Evolutionary conservation across 2,888 invertebrate genomes (phyloP).

Genomic region (Muschampia plurimacula): DNA sequence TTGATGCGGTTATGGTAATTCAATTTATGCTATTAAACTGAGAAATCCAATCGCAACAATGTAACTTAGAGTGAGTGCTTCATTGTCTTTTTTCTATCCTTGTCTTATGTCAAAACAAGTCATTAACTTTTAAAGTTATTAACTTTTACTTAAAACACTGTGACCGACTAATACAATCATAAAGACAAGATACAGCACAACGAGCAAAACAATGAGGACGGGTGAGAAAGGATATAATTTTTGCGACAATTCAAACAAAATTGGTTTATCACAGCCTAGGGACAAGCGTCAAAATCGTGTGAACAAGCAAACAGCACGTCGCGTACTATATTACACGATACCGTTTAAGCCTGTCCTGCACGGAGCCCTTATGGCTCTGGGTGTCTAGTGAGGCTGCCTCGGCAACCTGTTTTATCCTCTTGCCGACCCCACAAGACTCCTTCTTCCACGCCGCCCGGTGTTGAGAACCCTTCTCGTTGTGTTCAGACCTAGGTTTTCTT

Average conservation of each 20-base stretch:
- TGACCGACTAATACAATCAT: too few relatives aligned
- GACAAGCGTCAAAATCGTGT: conserved; percentile 23
- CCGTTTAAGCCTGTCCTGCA: conserved; percentile 79
- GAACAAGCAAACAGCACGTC: conserved; percentile 26
- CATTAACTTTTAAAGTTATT: too few relatives aligned
- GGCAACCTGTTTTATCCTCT: conserved; percentile 68
- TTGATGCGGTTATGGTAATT: too few relatives aligned
- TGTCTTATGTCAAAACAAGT: too few relatives aligned
- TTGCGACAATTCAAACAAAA: neutral
- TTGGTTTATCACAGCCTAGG: conserved; percentile 21
- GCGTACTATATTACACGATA: conserved; percentile 51
- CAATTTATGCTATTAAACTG: too few relatives aligned
- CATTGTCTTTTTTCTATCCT: too few relatives aligned
- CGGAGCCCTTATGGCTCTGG: conserved; percentile 57
- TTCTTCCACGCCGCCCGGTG: conserved; percentile 66
- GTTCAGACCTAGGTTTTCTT: conserved; percentile 76
- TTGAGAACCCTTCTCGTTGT: conserved; percentile 31
- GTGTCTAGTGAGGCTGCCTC: conserved; percentile 70
- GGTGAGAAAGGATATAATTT: neutral
- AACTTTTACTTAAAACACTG: too few relatives aligned
- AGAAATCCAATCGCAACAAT: too few relatives aligned
- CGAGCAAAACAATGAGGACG: neutral
- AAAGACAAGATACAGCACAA: too few relatives aligned
- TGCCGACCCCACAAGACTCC: conserved; percentile 69
- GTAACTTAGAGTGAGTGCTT: too few relatives aligned